Evolutionary conservation across 2,797 vertebrate genomes (phyloP), one percentile per base, ranked within the genome.

Genomic region (Salarias fasciatus): DNA sequence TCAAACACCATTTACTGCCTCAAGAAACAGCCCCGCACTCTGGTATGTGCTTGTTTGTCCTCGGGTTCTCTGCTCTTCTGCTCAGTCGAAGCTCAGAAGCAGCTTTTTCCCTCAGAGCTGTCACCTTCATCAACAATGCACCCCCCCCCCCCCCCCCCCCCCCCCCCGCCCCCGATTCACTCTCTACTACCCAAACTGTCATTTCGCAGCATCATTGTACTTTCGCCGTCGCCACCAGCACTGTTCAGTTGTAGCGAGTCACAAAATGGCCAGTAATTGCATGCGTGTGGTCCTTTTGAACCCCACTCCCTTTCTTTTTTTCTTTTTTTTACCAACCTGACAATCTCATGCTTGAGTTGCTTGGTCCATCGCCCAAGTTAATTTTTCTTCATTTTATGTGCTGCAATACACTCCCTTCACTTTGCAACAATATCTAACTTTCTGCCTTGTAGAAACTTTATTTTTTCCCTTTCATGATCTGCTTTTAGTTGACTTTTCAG

Each of bases 111-210:
- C 33, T 9, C 36, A 40, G 53, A 46, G 40, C 59, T 46, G 69
- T 56, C 69, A 71, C 52, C 40, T 63, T 56, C 36, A 12, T 35
- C 7, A 49, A 42, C 56, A 38, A 51, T 48, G 41, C 30, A 15
- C 28, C 30, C 30, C 43, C 15, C 18, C 15, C 28, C 18, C 13
- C 76, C 58, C n/a, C n/a, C 15, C 28, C 30, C 30, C 43, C 15
- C 18, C 15, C 28, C 18, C 13, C 76, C 58, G 56, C 6, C 33
- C 33, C 6, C 33, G 33, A 35, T 35, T 3, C 33, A 35, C 2
- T 35, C 59, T 68, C 40, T 36, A 45, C 33, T 6, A 55, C 48
- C 42, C 11, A 8, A 56, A 45, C 57, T 54, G 57, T 56, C 58
- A 47, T 33, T 30, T 28, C 18, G 33, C 13, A 38, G 38, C 33